Conservation (phyloP, 2,888 invertebrate genomes). For the Scaptodrosophila latifasciaeformis region DNA sequence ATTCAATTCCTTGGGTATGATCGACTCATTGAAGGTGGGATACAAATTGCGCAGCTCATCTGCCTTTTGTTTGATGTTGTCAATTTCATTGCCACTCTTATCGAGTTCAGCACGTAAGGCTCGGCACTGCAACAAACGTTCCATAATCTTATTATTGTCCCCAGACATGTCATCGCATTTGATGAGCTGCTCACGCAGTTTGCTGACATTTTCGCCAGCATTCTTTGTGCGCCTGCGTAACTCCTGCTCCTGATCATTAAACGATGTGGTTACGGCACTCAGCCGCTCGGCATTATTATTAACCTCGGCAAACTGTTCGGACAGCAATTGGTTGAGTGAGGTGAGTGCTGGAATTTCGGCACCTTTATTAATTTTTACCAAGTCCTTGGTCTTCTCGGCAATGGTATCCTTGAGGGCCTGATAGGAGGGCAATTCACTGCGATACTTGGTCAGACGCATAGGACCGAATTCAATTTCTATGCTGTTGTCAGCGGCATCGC, state of each 20-base stretch:
- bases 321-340: slow-evolving; percentile 81
- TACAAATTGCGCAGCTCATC: slow-evolving; percentile 83
- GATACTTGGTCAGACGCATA: slow-evolving; percentile 86
- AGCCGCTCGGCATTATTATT: slow-evolving; percentile 84
- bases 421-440: slow-evolving; percentile 88
- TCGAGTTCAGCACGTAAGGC: slow-evolving; percentile 83
- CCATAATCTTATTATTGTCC: slow-evolving; percentile 87
- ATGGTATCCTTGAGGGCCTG: slow-evolving; percentile 86
- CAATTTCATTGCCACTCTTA: slow-evolving; percentile 81
- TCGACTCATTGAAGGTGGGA: slow-evolving; percentile 86
- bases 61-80: slow-evolving; percentile 82
- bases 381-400: slow-evolving; percentile 85
- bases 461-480: slow-evolving; percentile 88
- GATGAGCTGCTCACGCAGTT: slow-evolving; percentile 87
- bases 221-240: slow-evolving; percentile 84
- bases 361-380: slow-evolving; percentile 84
- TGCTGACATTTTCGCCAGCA: slow-evolving; percentile 82
- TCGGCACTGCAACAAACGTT: slow-evolving; percentile 85
- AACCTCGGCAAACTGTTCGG: slow-evolving; percentile 86
- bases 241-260: slow-evolving; percentile 84
- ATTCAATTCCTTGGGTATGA: slow-evolving; percentile 87
- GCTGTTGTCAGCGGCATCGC: slow-evolving; percentile 84
- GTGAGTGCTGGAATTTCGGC: slow-evolving; percentile 81
- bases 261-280: slow-evolving; percentile 82
- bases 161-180: slow-evolving; percentile 94